phyloP scores from a whole-genome alignment of 2,113 vertebrate genomes.

The Xyliphius kryptos region DNA sequence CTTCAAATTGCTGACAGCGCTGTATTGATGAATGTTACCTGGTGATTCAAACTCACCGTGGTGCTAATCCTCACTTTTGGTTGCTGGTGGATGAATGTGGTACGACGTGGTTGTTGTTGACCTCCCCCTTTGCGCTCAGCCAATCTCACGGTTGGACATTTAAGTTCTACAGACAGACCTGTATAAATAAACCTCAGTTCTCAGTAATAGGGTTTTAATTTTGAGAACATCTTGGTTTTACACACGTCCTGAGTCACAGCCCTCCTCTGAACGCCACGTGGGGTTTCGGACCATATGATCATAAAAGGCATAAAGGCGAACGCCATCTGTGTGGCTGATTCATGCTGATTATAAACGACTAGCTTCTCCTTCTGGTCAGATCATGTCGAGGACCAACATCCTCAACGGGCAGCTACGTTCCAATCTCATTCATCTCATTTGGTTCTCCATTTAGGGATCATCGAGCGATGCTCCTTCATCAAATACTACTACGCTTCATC shows the following conservation, averaged over 20 bases:
- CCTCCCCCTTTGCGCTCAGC: too few species aligned
- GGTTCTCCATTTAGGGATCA: conserved; percentile 19
- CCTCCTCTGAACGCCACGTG: background rate
- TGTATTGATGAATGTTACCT: too few species aligned
- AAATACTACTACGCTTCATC: conserved; percentile 84
- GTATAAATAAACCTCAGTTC: too few species aligned
- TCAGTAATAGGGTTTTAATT: background rate
- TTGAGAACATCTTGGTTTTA: background rate
- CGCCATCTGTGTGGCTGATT: conserved; percentile 21
- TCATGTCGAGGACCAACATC: background rate
- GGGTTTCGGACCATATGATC: conserved; percentile 20
- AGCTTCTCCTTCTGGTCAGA: background rate
- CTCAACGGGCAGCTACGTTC: background rate
- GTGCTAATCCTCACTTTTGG: too few species aligned
- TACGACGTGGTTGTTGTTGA: too few species aligned
- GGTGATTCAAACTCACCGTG: too few species aligned
- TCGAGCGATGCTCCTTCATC: conserved; percentile 72
- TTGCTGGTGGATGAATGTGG: too few species aligned
- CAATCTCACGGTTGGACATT: too few species aligned
- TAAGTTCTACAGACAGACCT: background rate
- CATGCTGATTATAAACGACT: conserved; percentile 6
- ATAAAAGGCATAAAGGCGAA: background rate
- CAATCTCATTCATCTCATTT: background rate
- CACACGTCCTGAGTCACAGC: background rate
- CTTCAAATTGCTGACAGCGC: too few species aligned